A percentile compares a stretch with the other conserved stretches of the same genome.
These are phyloP conservation scores for Mustela lutreola DNA, from an alignment of 2,113 vertebrate genomes.

Conservation along the genomic window DNA sequence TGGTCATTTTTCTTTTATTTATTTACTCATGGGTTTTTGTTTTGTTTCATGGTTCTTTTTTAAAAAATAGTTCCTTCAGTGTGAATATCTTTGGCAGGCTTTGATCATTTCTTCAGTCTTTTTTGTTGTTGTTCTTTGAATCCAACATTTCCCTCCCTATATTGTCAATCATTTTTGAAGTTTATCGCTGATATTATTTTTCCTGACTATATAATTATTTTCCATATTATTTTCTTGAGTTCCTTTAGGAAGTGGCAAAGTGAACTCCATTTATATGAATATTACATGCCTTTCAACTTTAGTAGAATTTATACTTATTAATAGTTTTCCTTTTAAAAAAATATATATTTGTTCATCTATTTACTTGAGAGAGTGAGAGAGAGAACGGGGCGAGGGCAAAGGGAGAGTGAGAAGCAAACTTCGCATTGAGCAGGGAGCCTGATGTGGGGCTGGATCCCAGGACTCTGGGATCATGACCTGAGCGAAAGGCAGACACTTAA, in stretches of 20 bases:
- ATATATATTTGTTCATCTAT: background rate
- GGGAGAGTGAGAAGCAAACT: background rate
- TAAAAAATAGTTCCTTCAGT: background rate
- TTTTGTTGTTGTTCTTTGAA: background rate
- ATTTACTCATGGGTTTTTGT: background rate
- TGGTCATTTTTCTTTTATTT: background rate
- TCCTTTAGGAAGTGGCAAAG: background rate
- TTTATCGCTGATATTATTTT: background rate
- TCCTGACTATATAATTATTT: background rate
- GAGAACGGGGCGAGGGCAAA: background rate
- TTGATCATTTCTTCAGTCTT: background rate
- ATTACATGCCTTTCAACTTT: background rate
- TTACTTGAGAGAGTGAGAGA: too few relatives aligned
- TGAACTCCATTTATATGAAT: background rate
- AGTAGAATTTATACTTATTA: constrained; percentile 31
- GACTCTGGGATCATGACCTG: background rate
- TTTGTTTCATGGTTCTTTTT: background rate
- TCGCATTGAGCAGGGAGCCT: background rate
- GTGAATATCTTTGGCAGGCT: background rate
- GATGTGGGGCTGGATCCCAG: background rate
- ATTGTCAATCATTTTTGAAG: constrained; percentile 7
- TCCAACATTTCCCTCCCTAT: background rate
- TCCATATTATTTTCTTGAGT: background rate
- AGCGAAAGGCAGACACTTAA: too few relatives aligned
- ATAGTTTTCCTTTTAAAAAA: background rate